phyloP scores from a whole-genome alignment of 2,888 invertebrate species.

The Diplolepis rosae region DNA sequence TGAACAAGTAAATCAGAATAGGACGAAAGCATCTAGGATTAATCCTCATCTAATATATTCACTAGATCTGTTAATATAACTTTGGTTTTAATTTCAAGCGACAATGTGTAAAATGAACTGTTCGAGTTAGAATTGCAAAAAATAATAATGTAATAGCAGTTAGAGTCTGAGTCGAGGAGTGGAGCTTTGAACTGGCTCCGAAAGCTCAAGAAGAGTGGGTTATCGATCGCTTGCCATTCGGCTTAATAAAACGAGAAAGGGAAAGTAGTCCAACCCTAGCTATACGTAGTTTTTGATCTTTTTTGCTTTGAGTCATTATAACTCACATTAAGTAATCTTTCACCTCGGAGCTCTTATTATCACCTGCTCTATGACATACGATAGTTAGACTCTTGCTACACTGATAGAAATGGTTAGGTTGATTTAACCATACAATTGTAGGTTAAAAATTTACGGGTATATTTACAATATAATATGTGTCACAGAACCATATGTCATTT shows the following conservation, averaged over 20 bases:
- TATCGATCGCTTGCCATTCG: constrained; percentile 58
- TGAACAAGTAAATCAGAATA: too few relatives aligned
- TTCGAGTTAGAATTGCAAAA: background rate
- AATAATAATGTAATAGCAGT: background rate
- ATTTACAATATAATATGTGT: too few relatives aligned
- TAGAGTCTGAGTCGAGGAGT: constrained; percentile 2
- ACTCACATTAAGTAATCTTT: constrained; percentile 18
- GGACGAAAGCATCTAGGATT: too few relatives aligned
- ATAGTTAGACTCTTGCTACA: too few relatives aligned
- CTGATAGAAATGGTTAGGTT: too few relatives aligned
- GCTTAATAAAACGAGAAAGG: constrained; percentile 63
- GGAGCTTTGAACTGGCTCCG: constrained; percentile 18
- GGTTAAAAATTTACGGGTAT: too few relatives aligned
- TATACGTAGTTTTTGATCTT: constrained; percentile 14
- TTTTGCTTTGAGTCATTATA: background rate
- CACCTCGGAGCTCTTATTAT: constrained; percentile 5
- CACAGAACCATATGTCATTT: too few relatives aligned
- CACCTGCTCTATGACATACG: constrained; percentile 8
- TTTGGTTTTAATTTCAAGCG: background rate
- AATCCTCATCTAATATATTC: background rate
- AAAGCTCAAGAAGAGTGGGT: constrained; percentile 25
- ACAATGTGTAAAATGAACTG: constrained; percentile 15
- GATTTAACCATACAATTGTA: too few relatives aligned
- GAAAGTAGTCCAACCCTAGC: constrained; percentile 57
- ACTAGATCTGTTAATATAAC: background rate